Evolutionary conservation across 2,797 vertebrate species (phyloP).

Genomic region (Catharus ustulatus): DNA sequence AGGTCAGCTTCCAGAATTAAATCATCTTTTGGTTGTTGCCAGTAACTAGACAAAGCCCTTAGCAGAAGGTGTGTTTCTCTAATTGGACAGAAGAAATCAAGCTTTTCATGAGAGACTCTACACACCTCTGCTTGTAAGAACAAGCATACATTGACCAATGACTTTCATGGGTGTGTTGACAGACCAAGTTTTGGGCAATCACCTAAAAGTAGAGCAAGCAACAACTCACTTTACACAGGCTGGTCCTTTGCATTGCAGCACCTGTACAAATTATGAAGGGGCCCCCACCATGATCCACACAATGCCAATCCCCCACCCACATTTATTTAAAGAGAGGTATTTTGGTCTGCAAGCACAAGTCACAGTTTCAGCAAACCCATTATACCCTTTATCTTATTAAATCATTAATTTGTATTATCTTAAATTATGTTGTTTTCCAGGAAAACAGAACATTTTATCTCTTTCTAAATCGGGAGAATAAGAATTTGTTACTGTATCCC

Average conservation of each 20-base stretch:
- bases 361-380: background rate
- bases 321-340: background rate
- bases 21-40: background rate
- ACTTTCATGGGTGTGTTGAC: background rate
- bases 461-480: conserved; percentile 8
- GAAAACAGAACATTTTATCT: conserved; percentile 29
- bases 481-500: background rate
- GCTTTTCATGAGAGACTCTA: background rate
- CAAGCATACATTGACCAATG: background rate
- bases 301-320: background rate
- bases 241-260: background rate
- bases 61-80: background rate
- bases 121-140: background rate
- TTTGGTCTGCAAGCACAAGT: background rate
- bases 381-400: background rate
- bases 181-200: background rate
- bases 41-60: background rate
- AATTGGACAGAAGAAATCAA: background rate
- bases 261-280: background rate
- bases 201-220: background rate
- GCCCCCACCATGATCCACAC: background rate
- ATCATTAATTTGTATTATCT: background rate
- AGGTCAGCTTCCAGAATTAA: background rate
- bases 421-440: conserved; percentile 9
- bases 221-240: background rate